A percentile compares a stretch with the other conserved stretches of the same genome.
These are phyloP conservation scores for Etheostoma spectabile DNA, from an alignment of 2,113 vertebrate species.

Conservation along the genomic window DNA sequence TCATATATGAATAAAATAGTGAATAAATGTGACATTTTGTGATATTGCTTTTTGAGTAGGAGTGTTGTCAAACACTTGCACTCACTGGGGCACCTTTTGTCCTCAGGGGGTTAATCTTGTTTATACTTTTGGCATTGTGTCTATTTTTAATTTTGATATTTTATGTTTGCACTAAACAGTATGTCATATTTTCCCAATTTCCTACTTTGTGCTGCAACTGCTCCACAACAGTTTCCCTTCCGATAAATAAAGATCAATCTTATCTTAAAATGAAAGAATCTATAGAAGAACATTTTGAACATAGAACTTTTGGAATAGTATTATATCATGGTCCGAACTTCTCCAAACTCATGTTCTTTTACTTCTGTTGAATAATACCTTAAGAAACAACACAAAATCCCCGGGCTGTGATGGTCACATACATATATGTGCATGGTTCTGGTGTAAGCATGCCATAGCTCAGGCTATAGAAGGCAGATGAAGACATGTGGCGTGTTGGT, in stretches of 20 bases:
- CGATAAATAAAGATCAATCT: background rate
- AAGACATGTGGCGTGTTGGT: slow-evolving; percentile 24
- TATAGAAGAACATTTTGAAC: background rate
- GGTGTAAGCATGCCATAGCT: background rate
- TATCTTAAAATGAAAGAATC: background rate
- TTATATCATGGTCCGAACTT: background rate
- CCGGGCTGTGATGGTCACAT: background rate
- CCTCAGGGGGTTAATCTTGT: background rate
- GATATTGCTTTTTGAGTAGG: too few species aligned
- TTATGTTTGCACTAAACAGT: background rate
- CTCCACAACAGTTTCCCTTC: too few species aligned
- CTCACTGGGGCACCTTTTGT: too few species aligned
- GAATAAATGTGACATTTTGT: too few species aligned
- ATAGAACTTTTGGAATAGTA: background rate
- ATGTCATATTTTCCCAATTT: background rate
- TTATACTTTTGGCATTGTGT: background rate
- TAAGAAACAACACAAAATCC: background rate
- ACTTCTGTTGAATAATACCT: background rate
- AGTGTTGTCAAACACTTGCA: too few species aligned
- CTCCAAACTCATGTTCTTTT: background rate
- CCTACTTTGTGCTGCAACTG: background rate
- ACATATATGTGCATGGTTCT: background rate
- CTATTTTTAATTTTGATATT: background rate
- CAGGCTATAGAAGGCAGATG: slow-evolving; percentile 15
- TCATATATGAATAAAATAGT: too few species aligned